These are phyloP conservation scores for Bos javanicus DNA, from an alignment of 2,113 vertebrate genomes.

Conservation along the genomic window DNA sequence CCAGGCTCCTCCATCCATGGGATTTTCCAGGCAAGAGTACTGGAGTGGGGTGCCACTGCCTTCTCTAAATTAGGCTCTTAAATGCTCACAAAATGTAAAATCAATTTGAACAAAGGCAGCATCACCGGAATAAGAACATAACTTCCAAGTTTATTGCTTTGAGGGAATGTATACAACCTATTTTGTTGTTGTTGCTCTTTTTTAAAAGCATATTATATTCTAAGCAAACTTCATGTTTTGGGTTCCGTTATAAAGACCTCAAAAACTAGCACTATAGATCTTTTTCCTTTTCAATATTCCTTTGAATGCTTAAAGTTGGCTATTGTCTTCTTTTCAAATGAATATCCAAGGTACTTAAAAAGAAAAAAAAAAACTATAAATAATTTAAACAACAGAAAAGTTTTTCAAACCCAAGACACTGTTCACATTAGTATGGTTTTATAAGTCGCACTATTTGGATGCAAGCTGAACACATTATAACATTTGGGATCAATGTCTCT, in stretches of 20 bases:
- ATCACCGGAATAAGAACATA: constrained; percentile 30
- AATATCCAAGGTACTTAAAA: constrained; percentile 16
- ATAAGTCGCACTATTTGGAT: neutral
- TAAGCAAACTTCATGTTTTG: neutral
- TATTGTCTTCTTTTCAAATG: constrained; percentile 29
- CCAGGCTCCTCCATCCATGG: too few relatives aligned
- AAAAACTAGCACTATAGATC: neutral
- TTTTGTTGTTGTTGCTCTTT: neutral
- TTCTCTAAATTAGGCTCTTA: neutral
- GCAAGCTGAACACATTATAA: neutral
- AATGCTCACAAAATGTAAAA: constrained; percentile 38
- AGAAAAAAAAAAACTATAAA: neutral
- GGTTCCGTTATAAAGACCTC: neutral
- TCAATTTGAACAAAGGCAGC: constrained; percentile 22
- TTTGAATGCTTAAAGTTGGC: constrained; percentile 5
- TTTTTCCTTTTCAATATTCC: neutral
- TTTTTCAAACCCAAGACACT: constrained; percentile 59
- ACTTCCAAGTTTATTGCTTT: constrained; percentile 43
- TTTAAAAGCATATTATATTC: neutral
- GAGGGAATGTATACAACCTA: neutral
- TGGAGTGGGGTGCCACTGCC: too few relatives aligned
- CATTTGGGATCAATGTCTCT: neutral
- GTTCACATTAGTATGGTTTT: constrained; percentile 45
- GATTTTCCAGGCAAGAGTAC: too few relatives aligned
- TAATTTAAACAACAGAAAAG: constrained; percentile 2